Base-by-base conservation (phyloP, 1,140 invertebrate species). In the Paralvinella palmiformis region DNA sequence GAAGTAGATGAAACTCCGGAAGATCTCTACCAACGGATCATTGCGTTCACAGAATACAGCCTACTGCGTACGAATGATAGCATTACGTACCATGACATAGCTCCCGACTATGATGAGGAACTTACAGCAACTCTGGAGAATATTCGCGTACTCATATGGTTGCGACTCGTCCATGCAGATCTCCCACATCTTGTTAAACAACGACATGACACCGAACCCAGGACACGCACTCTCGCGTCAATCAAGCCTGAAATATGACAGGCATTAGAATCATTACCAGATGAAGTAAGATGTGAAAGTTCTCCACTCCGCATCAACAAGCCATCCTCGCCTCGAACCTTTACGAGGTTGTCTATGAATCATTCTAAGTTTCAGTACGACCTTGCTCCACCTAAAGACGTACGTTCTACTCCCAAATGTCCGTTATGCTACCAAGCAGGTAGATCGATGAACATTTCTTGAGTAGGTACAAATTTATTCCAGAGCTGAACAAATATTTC, bases 41-140 rank as follows among this genome's bases (percentile, higher is more conserved):
- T 56, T 7, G 62, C 65, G 3, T 71, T 71, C 48, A 32, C 71
- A 22, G 69, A 70, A n/a, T 68, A 71, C 48, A 73, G 68, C 53
- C 36, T 70, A 0, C 37, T 73, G 0, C 35, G 13, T 17, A 4
- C 6, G 10, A 48, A 32, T 17, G 20, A 44, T 15, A 36, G 35
- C 10, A 67, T 71, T n/a, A 56, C 17, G 3, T 69, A 71, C 53
- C 55, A 59, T 37, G 67, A 61, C 3, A 60, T 35, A 20, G 6
- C 59, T 1, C 55, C 62, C n/a, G 56, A 17, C 10, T 57, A 55
- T 2, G 69, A 73, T 50, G 66, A 70, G 36, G 70, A 71, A 48
- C 1, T 72, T 10, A 56, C 67, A 0, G 63, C 67, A 15, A 48
- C 67, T 2, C 37, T 71, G 7, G 72, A 72, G 62, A 70, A 72